Percentiles rank a stretch among this genome's conserved stretches.
Conservation (phyloP, 2,797 vertebrate genomes). For the Picus viridis region DNA sequence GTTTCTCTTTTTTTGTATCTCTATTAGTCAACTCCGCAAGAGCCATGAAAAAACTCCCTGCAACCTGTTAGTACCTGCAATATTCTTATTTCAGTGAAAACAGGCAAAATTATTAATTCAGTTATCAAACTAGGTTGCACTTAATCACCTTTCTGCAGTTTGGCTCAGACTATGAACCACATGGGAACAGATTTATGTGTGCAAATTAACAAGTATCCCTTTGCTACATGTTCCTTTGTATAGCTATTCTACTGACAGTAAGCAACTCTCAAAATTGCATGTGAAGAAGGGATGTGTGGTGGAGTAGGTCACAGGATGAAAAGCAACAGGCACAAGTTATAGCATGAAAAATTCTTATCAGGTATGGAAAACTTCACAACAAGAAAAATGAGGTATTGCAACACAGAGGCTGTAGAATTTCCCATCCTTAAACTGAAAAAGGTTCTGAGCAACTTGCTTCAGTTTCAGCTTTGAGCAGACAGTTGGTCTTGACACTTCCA, state of each 20-base stretch:
- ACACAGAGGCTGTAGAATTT: background rate
- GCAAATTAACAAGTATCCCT: background rate
- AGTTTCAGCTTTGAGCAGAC: background rate
- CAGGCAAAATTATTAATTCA: background rate
- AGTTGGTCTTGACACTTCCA: background rate
- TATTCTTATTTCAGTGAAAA: background rate
- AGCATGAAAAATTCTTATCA: background rate
- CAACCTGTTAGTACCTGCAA: background rate
- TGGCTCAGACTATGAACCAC: background rate
- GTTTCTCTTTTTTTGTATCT: background rate
- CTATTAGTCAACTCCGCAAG: background rate
- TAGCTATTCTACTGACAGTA: background rate
- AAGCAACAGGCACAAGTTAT: background rate
- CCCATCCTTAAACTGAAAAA: background rate
- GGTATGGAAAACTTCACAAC: background rate
- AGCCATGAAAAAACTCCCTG: background rate
- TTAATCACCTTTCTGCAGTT: background rate
- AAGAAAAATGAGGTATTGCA: background rate
- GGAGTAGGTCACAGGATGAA: no score
- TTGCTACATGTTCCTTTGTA: background rate
- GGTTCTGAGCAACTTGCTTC: background rate
- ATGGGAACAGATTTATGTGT: background rate
- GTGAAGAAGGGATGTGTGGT: background rate
- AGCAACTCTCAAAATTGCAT: background rate
- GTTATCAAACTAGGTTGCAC: background rate